phyloP scores from a whole-genome alignment of 1,140 invertebrate species.

The Drosophila bipectinata region DNA sequence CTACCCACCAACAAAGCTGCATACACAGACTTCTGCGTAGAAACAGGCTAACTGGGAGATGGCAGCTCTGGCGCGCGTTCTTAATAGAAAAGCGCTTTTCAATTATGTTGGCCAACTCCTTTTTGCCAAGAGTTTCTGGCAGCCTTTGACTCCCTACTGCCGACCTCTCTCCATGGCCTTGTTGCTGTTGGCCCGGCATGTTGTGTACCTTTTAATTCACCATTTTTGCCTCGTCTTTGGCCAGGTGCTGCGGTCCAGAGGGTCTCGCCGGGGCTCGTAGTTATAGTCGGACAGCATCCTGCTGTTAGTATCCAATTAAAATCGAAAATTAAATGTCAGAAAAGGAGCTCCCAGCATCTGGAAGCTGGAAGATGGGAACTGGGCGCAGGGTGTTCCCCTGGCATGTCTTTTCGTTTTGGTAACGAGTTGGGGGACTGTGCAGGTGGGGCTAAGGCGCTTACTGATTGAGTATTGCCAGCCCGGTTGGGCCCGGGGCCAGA shows the following conservation, averaged over 20 bases:
- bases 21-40: conserved; percentile 7
- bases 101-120: conserved; percentile 79
- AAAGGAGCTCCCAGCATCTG: conserved; percentile 34
- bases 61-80: conserved; percentile 54
- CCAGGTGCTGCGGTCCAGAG: conserved; percentile 41
- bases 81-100: conserved; percentile 83
- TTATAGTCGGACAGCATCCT: conserved; percentile 69
- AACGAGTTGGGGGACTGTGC: conserved; percentile 4
- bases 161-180: not conserved
- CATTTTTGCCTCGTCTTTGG: conserved; percentile 62
- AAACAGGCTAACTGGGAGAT: conserved; percentile 23
- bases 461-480: conserved; percentile 74
- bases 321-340: conserved; percentile 82
- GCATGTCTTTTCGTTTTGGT: conserved; percentile 9
- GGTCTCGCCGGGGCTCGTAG: conserved; percentile 20
- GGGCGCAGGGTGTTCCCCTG: not conserved
- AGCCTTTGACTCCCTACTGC: conserved; percentile 19
- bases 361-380: not conserved
- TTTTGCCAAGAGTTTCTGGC: conserved; percentile 62
- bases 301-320: conserved; percentile 84
- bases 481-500: conserved; percentile 51
- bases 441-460: conserved; percentile 69
- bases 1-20: conserved; percentile 6
- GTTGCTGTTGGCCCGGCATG: conserved; percentile 45
- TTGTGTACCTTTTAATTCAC: conserved; percentile 81